Evolutionary conservation across 1,140 invertebrate species (phyloP).

Genomic region (Mylabris phalerata): DNA sequence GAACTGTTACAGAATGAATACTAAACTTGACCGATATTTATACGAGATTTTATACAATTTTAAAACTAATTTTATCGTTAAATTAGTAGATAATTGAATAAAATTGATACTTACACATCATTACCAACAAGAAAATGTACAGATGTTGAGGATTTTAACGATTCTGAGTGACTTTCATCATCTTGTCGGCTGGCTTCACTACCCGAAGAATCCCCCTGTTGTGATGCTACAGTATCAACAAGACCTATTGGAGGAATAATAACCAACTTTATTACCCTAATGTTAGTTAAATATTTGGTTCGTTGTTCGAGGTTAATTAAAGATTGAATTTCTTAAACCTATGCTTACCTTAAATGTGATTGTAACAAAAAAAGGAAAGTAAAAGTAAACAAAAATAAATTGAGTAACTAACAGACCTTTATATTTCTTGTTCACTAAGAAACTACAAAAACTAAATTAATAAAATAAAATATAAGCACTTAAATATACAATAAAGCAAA

Average conservation of each 20-base stretch:
- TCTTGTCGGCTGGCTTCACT: slow-evolving; percentile 43
- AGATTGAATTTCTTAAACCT: background rate
- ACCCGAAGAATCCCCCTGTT: slow-evolving; percentile 39
- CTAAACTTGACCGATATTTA: background rate
- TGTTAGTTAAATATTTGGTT: slow-evolving; percentile 7
- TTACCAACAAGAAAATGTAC: slow-evolving; percentile 42
- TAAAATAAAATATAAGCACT: background rate
- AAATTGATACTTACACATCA: slow-evolving; percentile 29
- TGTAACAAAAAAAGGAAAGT: slow-evolving; percentile 1
- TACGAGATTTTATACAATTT: background rate
- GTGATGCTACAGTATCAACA: slow-evolving; percentile 2
- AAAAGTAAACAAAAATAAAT: slow-evolving; percentile 8
- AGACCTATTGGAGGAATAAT: no score
- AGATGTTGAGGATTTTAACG: background rate
- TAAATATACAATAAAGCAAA: background rate
- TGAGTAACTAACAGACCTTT: slow-evolving; percentile 6
- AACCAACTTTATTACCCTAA: background rate
- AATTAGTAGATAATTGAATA: no score
- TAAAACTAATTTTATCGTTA: background rate
- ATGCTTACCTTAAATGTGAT: background rate
- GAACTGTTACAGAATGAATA: background rate
- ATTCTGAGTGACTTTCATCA: slow-evolving; percentile 29
- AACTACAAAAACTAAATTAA: background rate
- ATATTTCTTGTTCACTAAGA: slow-evolving; percentile 3
- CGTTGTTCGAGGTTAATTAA: background rate